Evolutionary conservation across 2,113 vertebrate genomes (phyloP), one percentile per base, ranked within the genome.

Genomic region (Python bivittatus): DNA sequence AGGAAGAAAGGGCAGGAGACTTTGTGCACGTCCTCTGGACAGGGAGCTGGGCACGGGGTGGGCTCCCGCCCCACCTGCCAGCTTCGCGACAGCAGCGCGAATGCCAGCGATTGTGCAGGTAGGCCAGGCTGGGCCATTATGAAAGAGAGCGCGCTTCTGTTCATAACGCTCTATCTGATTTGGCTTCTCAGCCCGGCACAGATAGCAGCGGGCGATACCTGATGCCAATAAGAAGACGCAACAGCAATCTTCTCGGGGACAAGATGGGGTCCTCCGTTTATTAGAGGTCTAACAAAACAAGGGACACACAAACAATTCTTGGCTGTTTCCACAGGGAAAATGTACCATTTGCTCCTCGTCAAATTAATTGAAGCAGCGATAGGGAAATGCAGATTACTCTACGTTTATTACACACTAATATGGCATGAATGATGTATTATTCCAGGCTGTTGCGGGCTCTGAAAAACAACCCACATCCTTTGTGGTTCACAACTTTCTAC

Each of bases 81-180:
- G 42, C 17, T 8, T 4, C 0, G 15, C 2, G 23, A 29, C 20
- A 25, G 27, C 44, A 1, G n/a, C 12, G 22, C 60, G 1, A 42
- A 68, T 6, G 48, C 20, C 1, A 3, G 27, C 5, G 11, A 29
- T 0, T 61, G 42, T 91, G 56, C 29, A 1, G 23, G 33, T 29
- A 12, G 83, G 29, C 10, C 4, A 27, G 38, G 1, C 22, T 2
- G 4, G 57, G 3, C 1, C 0, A 27, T 3, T 22, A 44, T 20
- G 58, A 57, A 33, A 57, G 25, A 23, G 6, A 4, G 10, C 2
- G 8, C 2, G 1, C 60, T 86, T 56, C 92, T 86, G 72, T 90
- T 90, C 88, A 58, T 79, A 79, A 88, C 15, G 48, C 6, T 6
- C 60, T 86, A 90, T 93, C 88, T 79, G 92, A 93, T 93, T 33